Percentiles rank a stretch among this genome's conserved stretches.
Evolutionary conservation across 2,113 vertebrate species (phyloP).

Genomic region (Gnathonemus longibarbis): DNA sequence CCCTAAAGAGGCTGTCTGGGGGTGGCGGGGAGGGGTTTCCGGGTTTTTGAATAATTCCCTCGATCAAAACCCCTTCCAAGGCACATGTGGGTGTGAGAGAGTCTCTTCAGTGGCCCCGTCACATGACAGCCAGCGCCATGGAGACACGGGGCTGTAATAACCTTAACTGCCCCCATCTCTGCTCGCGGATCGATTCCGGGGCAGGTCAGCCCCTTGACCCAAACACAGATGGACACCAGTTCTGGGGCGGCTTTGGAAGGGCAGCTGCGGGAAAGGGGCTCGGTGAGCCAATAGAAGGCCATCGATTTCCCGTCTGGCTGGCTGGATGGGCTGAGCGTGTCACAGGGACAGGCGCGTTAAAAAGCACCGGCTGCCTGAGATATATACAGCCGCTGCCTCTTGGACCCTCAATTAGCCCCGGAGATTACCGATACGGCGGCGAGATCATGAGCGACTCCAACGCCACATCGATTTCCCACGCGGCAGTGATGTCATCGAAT

Average conservation of each 20-base stretch:
- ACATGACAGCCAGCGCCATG: not conserved
- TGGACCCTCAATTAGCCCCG: slow-evolving; percentile 40
- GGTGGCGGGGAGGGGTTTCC: not conserved
- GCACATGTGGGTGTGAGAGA: not conserved
- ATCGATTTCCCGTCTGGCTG: slow-evolving; percentile 53
- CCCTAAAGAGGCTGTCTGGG: not conserved
- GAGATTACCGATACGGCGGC: slow-evolving; percentile 23
- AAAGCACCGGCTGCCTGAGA: slow-evolving; percentile 28
- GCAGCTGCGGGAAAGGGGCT: slow-evolving; percentile 22
- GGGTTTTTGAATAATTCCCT: not conserved
- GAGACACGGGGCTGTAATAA: not conserved
- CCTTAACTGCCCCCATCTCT: not conserved
- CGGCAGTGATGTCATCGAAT: slow-evolving; percentile 35
- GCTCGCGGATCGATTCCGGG: not conserved
- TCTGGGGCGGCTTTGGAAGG: slow-evolving; percentile 52
- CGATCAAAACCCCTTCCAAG: not conserved
- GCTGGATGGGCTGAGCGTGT: slow-evolving; percentile 50
- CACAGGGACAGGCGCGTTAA: slow-evolving; percentile 47
- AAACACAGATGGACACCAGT: slow-evolving; percentile 49
- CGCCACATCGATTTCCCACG: slow-evolving; percentile 26
- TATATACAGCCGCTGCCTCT: slow-evolving; percentile 28
- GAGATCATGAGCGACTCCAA: slow-evolving; percentile 23
- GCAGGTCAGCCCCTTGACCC: slow-evolving; percentile 41
- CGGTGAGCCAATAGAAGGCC: slow-evolving; percentile 31
- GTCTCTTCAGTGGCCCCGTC: not conserved